Conservation (phyloP, 1,140 invertebrate species). For the Onthophagus taurus region DNA sequence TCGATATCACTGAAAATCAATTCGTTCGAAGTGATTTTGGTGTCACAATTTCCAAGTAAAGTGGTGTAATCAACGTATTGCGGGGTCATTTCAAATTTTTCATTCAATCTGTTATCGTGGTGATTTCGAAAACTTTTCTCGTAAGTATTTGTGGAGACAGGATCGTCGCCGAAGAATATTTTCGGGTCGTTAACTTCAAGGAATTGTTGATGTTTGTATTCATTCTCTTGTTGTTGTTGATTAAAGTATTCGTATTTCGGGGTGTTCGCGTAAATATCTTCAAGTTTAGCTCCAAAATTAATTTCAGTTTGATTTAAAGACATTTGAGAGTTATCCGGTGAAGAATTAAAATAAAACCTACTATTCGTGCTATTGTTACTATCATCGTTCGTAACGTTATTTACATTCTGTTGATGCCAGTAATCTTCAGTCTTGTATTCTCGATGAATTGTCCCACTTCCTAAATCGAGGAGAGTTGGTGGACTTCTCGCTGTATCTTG, state of each 20-base stretch:
- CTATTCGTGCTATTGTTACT: slow-evolving; percentile 32
- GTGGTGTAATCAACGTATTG: slow-evolving; percentile 29
- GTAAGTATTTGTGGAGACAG: slow-evolving; percentile 6
- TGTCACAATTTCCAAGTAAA: slow-evolving; percentile 26
- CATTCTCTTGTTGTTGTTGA: slow-evolving; percentile 14
- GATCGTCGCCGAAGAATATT: slow-evolving; percentile 19
- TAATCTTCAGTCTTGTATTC: slow-evolving; percentile 45
- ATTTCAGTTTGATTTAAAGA: slow-evolving; percentile 11
- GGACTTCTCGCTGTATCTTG: slow-evolving; percentile 49
- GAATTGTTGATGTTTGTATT: slow-evolving; percentile 18
- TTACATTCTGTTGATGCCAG: slow-evolving; percentile 25
- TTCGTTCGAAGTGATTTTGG: slow-evolving; percentile 21
- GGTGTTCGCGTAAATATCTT: slow-evolving; percentile 2
- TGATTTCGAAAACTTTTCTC: slow-evolving; percentile 18
- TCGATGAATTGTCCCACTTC: slow-evolving; percentile 53
- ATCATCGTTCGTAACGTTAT: slow-evolving; percentile 30
- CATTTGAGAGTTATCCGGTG: slow-evolving; percentile 25
- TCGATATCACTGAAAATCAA: slow-evolving; percentile 28
- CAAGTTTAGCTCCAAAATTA: slow-evolving; percentile 8
- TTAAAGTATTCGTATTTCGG: slow-evolving; percentile 16
- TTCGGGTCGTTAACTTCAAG: slow-evolving; percentile 13
- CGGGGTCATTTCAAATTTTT: slow-evolving; percentile 25
- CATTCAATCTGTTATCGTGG: slow-evolving; percentile 20
- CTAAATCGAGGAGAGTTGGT: slow-evolving; percentile 58
- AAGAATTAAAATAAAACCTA: slow-evolving; percentile 33